A percentile compares a stretch with the other conserved stretches of the same genome.
phyloP scores from a whole-genome alignment of 2,113 vertebrate species.

The Hystrix brachyura region DNA sequence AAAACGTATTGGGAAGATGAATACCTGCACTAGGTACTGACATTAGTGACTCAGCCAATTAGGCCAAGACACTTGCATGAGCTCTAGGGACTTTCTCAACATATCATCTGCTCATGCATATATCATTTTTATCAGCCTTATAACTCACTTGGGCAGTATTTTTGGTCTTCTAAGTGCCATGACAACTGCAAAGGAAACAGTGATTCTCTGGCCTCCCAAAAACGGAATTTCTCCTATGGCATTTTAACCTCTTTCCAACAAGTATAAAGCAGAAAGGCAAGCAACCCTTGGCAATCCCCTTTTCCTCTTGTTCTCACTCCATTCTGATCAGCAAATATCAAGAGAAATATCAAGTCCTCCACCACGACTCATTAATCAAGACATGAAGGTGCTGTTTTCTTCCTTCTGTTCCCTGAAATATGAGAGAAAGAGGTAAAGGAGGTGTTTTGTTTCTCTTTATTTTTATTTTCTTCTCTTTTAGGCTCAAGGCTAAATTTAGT shows the following conservation, averaged over 20 bases:
- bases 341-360: neutral
- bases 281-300: neutral
- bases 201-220: neutral
- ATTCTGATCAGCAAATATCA: constrained; percentile 21
- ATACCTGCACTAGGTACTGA: neutral
- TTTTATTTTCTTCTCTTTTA: neutral
- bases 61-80: neutral
- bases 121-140: neutral
- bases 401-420: neutral
- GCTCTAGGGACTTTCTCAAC: neutral
- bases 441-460: neutral
- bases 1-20: neutral
- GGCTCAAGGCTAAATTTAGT: constrained; percentile 1
- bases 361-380: neutral
- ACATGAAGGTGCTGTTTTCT: neutral
- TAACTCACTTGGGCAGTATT: neutral
- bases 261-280: constrained; percentile 11
- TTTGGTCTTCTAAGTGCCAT: neutral
- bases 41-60: neutral
- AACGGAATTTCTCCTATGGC: neutral
- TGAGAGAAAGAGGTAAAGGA: neutral
- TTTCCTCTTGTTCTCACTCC: neutral
- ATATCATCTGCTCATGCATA: neutral
- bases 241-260: constrained; percentile 1
- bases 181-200: neutral